These are phyloP conservation scores for Eptesicus fuscus DNA, from an alignment of 2,113 vertebrate genomes.

Conservation along the genomic window DNA sequence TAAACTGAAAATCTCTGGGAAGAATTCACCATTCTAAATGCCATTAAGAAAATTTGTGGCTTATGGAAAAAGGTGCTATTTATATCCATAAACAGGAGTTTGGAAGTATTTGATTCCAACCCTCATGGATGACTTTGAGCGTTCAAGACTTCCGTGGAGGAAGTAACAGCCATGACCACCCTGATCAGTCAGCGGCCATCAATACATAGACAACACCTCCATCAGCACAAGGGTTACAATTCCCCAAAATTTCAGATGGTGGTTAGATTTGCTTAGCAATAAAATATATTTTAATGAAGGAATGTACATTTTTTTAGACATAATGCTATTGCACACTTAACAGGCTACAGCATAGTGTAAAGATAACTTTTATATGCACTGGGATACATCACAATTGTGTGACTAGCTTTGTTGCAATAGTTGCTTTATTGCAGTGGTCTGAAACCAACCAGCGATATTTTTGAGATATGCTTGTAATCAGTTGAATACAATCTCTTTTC, in stretches of 20 bases:
- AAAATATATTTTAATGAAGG: neutral
- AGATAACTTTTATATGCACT: neutral
- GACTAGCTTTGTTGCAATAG: neutral
- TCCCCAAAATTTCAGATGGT: neutral
- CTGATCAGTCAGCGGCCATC: neutral
- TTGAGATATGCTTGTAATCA: neutral
- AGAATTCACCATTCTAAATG: neutral
- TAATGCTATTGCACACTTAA: neutral
- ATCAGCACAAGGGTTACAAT: neutral
- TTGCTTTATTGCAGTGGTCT: neutral
- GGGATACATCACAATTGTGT: neutral
- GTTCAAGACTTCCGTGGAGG: neutral
- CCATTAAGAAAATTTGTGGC: neutral
- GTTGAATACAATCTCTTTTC: neutral
- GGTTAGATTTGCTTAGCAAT: neutral
- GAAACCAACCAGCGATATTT: neutral
- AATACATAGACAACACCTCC: neutral
- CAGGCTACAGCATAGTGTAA: neutral
- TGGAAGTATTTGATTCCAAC: neutral
- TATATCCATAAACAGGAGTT: neutral
- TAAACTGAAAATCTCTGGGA: neutral
- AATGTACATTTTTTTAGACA: neutral
- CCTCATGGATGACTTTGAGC: neutral
- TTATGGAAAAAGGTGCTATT: neutral
- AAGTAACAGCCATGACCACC: neutral